Evolutionary conservation across 1,140 invertebrate genomes (phyloP).

Genomic region (Scaptomyza hsui): DNA sequence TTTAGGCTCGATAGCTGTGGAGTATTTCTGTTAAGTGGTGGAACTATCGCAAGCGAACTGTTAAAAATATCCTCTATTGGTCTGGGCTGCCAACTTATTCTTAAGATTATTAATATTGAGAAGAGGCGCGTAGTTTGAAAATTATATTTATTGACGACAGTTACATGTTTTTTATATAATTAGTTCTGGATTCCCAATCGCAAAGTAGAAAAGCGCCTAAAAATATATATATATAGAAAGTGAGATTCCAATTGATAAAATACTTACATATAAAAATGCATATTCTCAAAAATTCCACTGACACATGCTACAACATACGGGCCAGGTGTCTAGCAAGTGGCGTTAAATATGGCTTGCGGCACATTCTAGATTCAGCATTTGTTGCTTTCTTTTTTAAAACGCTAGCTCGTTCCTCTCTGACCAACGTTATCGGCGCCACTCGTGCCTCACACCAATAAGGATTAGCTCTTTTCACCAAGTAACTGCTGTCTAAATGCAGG

Average conservation of each 20-base stretch:
- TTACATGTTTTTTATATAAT: too few relatives aligned
- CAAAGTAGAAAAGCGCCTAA: too few relatives aligned
- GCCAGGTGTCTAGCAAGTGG: neutral
- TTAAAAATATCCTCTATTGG: neutral
- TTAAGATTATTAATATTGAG: too few relatives aligned
- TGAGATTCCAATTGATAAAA: neutral
- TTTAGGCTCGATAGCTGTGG: neutral
- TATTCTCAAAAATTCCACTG: too few relatives aligned
- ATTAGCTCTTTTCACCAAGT: constrained; percentile 54
- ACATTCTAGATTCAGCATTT: neutral
- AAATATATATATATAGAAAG: too few relatives aligned
- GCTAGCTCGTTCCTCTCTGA: constrained; percentile 20
- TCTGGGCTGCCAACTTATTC: too few relatives aligned
- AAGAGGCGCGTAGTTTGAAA: constrained; percentile 2
- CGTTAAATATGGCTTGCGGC: neutral
- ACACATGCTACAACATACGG: neutral
- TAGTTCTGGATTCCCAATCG: too few relatives aligned
- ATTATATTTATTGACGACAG: neutral
- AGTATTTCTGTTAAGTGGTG: neutral
- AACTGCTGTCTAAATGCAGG: constrained; percentile 4
- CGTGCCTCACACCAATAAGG: constrained; percentile 56
- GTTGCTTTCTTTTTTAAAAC: neutral
- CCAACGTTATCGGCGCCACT: constrained; percentile 34
- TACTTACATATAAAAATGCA: too few relatives aligned
- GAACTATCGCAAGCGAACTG: neutral